Conservation (phyloP, 2,888 invertebrate species). For the Mythimna lalbum region DNA sequence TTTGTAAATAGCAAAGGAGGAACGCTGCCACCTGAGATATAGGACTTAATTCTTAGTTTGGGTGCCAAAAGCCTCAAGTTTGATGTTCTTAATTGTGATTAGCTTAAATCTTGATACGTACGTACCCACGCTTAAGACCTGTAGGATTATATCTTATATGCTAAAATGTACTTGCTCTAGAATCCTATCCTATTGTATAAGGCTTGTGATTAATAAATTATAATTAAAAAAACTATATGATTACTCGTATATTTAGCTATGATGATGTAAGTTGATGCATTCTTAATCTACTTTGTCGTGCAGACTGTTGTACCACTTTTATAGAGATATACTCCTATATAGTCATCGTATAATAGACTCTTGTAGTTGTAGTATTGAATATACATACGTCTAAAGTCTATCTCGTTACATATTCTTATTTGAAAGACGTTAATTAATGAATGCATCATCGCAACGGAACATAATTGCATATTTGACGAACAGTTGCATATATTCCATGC, state of each 20-base stretch:
- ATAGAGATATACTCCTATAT: neutral
- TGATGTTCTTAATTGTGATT: too few species aligned
- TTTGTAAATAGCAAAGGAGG: too few species aligned
- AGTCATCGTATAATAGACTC: neutral
- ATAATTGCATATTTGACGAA: slow-evolving; percentile 21
- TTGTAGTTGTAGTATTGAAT: neutral
- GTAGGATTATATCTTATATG: too few species aligned
- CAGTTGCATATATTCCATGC: slow-evolving; percentile 24
- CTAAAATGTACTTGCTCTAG: too few species aligned
- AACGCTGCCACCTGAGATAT: too few species aligned
- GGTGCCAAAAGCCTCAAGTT: too few species aligned
- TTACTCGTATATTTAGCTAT: neutral
- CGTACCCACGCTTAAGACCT: too few species aligned
- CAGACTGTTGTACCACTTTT: neutral
- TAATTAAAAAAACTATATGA: too few species aligned
- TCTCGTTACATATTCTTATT: neutral
- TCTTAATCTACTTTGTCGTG: neutral
- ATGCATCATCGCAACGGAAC: neutral
- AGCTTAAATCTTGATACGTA: too few species aligned
- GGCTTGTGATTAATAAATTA: too few species aligned
- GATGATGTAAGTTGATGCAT: neutral
- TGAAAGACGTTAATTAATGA: neutral
- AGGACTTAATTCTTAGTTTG: too few species aligned
- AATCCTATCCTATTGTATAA: too few species aligned
- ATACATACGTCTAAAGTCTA: neutral